Conservation (phyloP, 2,797 vertebrate species). For the Gymnothorax reevesii region DNA sequence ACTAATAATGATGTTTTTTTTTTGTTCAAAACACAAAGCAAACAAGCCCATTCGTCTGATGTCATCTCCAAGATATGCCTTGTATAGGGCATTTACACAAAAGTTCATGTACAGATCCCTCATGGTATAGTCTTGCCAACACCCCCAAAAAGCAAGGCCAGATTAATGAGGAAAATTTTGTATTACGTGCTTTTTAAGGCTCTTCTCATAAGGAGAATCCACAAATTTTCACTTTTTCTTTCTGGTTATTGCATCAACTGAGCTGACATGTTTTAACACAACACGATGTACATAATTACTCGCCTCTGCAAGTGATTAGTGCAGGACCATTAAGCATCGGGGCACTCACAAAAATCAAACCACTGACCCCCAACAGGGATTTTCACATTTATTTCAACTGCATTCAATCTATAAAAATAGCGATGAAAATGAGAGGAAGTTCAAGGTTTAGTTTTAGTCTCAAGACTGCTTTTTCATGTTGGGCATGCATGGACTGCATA, state of each 20-base stretch:
- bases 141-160: neutral
- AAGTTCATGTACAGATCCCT: neutral
- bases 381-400: neutral
- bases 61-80: neutral
- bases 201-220: neutral
- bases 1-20: neutral
- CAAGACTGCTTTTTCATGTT: neutral
- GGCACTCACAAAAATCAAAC: neutral
- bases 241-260: neutral
- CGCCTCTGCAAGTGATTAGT: neutral
- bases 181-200: neutral
- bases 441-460: neutral
- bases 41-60: neutral
- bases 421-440: neutral
- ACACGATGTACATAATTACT: neutral
- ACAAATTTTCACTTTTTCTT: neutral
- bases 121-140: neutral
- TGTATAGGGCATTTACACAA: neutral
- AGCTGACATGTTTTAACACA: neutral
- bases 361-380: neutral
- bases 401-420: neutral
- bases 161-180: neutral
- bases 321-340: neutral
- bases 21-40: neutral
- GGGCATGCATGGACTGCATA: neutral